Percentiles rank a stretch among this genome's conserved stretches.
phyloP scores from a whole-genome alignment of 2,888 invertebrate genomes.

The Scelioninae gen. 2 region DNA sequence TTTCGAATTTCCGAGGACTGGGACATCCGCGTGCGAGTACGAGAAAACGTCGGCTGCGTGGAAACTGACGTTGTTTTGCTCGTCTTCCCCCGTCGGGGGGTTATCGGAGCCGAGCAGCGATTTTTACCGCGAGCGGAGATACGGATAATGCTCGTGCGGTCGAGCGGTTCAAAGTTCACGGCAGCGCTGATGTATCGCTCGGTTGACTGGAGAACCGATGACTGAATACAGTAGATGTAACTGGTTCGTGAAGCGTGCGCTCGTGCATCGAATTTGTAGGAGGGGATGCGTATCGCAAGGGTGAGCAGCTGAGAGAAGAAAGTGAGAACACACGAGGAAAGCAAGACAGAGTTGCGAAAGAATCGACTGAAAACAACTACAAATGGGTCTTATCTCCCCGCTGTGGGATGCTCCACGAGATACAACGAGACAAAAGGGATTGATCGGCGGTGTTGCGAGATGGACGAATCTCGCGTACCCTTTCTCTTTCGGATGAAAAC shows the following conservation, averaged over 20 bases:
- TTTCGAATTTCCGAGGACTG: too few relatives aligned
- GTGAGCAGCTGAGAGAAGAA: slow-evolving; percentile 60
- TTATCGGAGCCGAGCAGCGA: slow-evolving; percentile 22
- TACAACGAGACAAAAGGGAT: slow-evolving; percentile 42
- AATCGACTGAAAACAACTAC: slow-evolving; percentile 39
- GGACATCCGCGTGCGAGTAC: too few relatives aligned
- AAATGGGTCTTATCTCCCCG: slow-evolving; percentile 39
- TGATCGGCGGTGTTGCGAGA: slow-evolving; percentile 23
- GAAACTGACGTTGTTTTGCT: too few relatives aligned
- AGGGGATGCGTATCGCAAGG: slow-evolving; percentile 60
- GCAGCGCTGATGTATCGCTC: slow-evolving; percentile 65
- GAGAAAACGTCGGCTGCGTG: too few relatives aligned
- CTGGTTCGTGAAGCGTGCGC: slow-evolving; percentile 72
- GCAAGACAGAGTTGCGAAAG: slow-evolving; percentile 44
- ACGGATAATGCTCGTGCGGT: slow-evolving; percentile 31
- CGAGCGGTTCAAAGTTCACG: slow-evolving; percentile 58
- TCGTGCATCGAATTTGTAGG: slow-evolving; percentile 63
- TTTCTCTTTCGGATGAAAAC: neutral
- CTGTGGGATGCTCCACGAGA: slow-evolving; percentile 13
- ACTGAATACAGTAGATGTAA: slow-evolving; percentile 66
- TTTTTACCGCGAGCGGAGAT: slow-evolving; percentile 38
- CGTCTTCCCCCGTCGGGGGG: slow-evolving; percentile 1
- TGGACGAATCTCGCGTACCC: slow-evolving; percentile 4
- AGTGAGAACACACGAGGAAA: slow-evolving; percentile 54
- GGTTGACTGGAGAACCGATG: slow-evolving; percentile 72